These are phyloP conservation scores for Pinna nobilis DNA, from an alignment of 1,140 invertebrate species.

Conservation along the genomic window DNA sequence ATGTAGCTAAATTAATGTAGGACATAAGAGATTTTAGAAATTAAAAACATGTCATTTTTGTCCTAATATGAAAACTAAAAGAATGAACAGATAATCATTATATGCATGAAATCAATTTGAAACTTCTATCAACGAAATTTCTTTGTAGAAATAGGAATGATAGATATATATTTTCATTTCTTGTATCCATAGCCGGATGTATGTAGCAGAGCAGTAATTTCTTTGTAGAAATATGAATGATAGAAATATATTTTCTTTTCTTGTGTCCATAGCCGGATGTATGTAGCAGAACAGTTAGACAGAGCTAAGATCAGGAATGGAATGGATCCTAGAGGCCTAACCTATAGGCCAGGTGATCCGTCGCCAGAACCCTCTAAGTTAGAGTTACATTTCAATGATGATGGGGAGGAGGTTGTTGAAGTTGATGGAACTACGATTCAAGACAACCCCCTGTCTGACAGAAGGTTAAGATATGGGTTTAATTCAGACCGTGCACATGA, in stretches of 20 bases:
- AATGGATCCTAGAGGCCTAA: conserved; percentile 48
- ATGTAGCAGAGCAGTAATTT: conserved; percentile 32
- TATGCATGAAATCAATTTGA: background rate
- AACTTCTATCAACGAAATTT: background rate
- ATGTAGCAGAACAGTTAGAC: conserved; percentile 45
- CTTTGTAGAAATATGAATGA: background rate
- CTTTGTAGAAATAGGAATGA: background rate
- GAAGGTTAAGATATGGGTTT: conserved; percentile 34
- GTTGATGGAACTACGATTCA: conserved; percentile 44
- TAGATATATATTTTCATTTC: background rate
- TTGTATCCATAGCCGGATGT: conserved; percentile 29
- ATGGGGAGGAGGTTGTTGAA: conserved; percentile 37
- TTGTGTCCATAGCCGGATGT: conserved; percentile 29
- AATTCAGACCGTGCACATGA: conserved; percentile 25
- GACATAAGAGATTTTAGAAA: no score
- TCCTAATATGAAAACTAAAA: no score
- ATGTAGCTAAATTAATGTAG: no score
- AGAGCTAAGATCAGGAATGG: conserved; percentile 42
- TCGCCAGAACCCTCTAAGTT: conserved; percentile 30
- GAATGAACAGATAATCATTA: no score
- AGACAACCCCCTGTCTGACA: conserved; percentile 43
- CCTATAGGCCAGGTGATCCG: conserved; percentile 38
- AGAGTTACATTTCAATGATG: conserved; percentile 39
- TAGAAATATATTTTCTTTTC: background rate
- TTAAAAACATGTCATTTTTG: no score